Conservation (phyloP, 1,140 invertebrate species). For the Archegozetes longisetosus region DNA sequence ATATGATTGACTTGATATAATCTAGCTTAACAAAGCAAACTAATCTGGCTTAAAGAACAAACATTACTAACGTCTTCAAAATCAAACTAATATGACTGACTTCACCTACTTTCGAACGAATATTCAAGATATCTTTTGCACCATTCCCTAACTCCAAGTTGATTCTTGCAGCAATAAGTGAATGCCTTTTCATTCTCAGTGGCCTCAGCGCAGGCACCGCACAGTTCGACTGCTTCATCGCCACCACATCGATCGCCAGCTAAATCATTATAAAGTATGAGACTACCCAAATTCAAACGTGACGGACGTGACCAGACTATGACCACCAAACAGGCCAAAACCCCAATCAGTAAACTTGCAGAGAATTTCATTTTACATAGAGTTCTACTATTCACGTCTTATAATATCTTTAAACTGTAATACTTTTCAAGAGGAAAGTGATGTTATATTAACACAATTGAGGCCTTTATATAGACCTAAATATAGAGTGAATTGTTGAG, state of each 20-base stretch:
- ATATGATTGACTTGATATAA: no score
- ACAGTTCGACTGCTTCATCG: not conserved
- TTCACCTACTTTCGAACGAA: not conserved
- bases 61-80: no score
- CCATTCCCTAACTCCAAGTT: not conserved
- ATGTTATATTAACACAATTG: not conserved
- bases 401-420: no score
- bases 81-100: no score
- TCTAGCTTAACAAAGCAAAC: no score
- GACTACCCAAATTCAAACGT: no score
- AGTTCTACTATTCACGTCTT: no score
- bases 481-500: not conserved
- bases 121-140: not conserved
- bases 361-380: no score
- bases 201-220: not conserved
- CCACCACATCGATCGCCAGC: slow-evolving; percentile 2
- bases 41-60: no score
- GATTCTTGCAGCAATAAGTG: slow-evolving; percentile 1
- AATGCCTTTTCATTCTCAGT: slow-evolving; percentile 6
- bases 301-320: not conserved
- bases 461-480: not conserved
- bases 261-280: no score
- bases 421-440: not conserved
- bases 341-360: no score
- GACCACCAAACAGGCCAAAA: not conserved